Percentiles rank a stretch among this genome's conserved stretches.
These are phyloP conservation scores for Calephelis perditalis DNA, from an alignment of 2,888 invertebrate genomes.

Conservation along the genomic window DNA sequence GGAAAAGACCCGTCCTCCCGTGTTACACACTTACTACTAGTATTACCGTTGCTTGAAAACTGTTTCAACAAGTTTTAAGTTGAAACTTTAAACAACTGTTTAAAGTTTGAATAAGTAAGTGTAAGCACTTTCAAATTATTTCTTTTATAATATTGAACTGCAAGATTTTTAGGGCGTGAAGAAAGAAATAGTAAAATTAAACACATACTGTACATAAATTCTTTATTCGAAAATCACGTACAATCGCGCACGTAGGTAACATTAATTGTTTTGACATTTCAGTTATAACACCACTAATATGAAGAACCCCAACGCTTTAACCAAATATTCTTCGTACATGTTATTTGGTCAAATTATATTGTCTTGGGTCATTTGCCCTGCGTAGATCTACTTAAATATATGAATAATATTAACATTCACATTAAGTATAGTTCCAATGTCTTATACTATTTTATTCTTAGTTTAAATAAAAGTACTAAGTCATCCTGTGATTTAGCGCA, in stretches of 20 bases:
- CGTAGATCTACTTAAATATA: slow-evolving; percentile 23
- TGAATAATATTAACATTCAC: slow-evolving; percentile 5
- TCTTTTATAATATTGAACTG: no score
- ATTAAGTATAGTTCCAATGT: slow-evolving; percentile 7
- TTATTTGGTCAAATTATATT: slow-evolving; percentile 71
- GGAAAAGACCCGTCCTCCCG: no score
- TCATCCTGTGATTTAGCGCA: background rate
- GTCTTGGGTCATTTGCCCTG: slow-evolving; percentile 42
- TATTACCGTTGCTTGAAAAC: no score
- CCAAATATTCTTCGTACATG: slow-evolving; percentile 51
- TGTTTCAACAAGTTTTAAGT: no score
- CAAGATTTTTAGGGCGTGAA: no score
- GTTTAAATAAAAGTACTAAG: background rate
- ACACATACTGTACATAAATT: slow-evolving; percentile 61
- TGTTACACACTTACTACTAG: no score
- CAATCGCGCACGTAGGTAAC: slow-evolving; percentile 41
- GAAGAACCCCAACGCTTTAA: slow-evolving; percentile 54
- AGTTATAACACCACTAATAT: slow-evolving; percentile 51
- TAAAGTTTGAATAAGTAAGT: no score
- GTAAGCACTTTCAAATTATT: no score
- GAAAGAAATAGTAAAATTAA: slow-evolving; percentile 29
- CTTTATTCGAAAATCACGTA: slow-evolving; percentile 68
- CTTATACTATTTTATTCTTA: slow-evolving; percentile 5
- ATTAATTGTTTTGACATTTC: slow-evolving; percentile 65
- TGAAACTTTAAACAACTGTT: no score